Percentiles rank a stretch among this genome's conserved stretches.
phyloP scores from a whole-genome alignment of 2,113 vertebrate species.

The Cisticola juncidis region DNA sequence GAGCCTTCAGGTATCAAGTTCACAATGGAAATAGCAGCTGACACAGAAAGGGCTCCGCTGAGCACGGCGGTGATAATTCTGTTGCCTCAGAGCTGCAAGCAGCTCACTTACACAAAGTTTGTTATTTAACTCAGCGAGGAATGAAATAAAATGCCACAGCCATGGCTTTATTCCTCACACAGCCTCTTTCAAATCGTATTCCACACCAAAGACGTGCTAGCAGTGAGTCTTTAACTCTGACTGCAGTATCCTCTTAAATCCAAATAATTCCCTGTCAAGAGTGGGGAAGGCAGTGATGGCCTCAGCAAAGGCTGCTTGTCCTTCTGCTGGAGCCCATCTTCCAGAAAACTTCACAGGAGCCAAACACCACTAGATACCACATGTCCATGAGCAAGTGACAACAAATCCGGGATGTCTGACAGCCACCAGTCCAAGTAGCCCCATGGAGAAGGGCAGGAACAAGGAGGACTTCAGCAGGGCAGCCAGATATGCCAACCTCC shows the following conservation, averaged over 20 bases:
- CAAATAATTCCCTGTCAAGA: neutral
- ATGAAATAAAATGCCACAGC: conserved; percentile 33
- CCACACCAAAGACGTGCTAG: fast-evolving
- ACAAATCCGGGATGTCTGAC: fast-evolving
- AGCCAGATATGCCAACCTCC: neutral
- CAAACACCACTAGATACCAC: neutral
- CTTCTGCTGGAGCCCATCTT: neutral
- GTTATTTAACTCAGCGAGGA: conserved; percentile 57
- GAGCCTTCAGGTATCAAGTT: conserved; percentile 52
- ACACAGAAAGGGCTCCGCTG: conserved; percentile 12
- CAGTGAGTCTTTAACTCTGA: neutral
- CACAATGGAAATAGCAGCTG: conserved; percentile 54
- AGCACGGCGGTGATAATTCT: neutral
- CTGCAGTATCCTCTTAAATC: neutral
- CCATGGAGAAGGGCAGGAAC: neutral
- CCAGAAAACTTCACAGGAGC: neutral
- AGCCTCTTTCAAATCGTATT: conserved; percentile 4
- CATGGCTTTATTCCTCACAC: conserved; percentile 1
- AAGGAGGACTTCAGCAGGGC: neutral
- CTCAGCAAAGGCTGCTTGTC: neutral
- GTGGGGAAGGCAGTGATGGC: fast-evolving
- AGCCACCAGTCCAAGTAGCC: neutral
- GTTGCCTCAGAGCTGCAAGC: conserved; percentile 41
- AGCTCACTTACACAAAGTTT: conserved; percentile 25
- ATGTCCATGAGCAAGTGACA: neutral